Evolutionary conservation across 1,140 invertebrate genomes (phyloP), one percentile per base, ranked within the genome.

Genomic region (Diorhabda elongata): DNA sequence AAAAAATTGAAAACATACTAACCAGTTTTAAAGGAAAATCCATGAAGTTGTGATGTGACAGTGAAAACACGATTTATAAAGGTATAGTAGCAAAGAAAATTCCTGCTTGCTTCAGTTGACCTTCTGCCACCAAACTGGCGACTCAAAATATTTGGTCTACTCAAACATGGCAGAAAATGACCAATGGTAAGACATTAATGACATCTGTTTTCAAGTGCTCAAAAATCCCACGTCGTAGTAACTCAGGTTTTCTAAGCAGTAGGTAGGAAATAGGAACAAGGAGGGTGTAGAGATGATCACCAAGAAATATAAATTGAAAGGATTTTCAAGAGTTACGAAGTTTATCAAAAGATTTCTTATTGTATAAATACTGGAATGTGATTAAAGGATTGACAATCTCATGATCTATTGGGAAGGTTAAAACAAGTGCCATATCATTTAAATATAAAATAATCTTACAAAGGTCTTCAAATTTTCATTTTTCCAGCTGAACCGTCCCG

Each of bases 11-110:
- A 67, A 42, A 68, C 26, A 68, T 69, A 69, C 68, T 69, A 69
- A 69, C 68, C 68, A 69, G 61, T 69, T 69, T 65, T 56, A 64
- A 64, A 64, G 58, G 63, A 69, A 64, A 64, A 65, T 65, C 61
- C 63, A 60, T 65, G 60, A 62, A 9, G 63, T 69, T 69, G 61
- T 69, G 61, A 69, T 59, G 52, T 63, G 42, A 26, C 11, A 45
- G 64, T 66, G 64, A 52, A 66, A 44, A 67, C 8, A 11, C 58
- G 65, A 67, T 59, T 59, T 45, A 26, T 26, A 61, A 58, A 68
- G 61, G 47, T 44, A 68, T 68, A 68, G 67, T 68, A 68, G 67
- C 67, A 68, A 67, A 67, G 60, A 67, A 56, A 45, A 11, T 45
- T 26, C 26, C 44, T 59, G 57, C 65, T 43, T 67, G 65, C 57